Evolutionary conservation across 2,888 invertebrate genomes (phyloP).

Genomic region (Meteorus colon): DNA sequence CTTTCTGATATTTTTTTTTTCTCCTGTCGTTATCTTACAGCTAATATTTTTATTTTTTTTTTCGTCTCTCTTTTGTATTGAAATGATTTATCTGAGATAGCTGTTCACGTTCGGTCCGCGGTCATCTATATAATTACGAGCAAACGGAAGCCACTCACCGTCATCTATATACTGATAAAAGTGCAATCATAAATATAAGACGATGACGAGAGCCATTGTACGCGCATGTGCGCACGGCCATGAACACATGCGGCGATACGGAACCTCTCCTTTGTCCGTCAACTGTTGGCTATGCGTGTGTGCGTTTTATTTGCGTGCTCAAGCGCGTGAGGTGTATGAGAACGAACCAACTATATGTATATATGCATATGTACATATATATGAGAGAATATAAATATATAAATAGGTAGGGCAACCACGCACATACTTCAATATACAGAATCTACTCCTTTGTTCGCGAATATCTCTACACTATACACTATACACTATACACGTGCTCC

Average conservation of each 20-base stretch:
- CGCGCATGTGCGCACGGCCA: constrained; percentile 35
- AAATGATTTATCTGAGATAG: not conserved
- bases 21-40: not conserved
- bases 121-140: not conserved
- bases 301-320: constrained; percentile 32
- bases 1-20: not conserved
- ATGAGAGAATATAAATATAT: constrained; percentile 21
- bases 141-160: constrained; percentile 8
- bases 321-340: constrained; percentile 32
- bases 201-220: constrained; percentile 26
- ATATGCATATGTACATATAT: constrained; percentile 6
- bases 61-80: not conserved
- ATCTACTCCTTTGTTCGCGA: constrained; percentile 39
- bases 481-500: constrained; percentile 25
- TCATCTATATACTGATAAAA: constrained; percentile 24
- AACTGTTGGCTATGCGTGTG: constrained; percentile 30
- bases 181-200: constrained; percentile 28
- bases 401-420: constrained; percentile 34
- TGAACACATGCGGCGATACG: constrained; percentile 46
- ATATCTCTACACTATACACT: constrained; percentile 27
- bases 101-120: not conserved
- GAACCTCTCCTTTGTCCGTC: constrained; percentile 46
- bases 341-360: constrained; percentile 16
- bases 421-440: constrained; percentile 32
- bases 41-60: not conserved